Percentiles rank a stretch among this genome's conserved stretches.
Conservation (phyloP, 2,888 invertebrate genomes). For the Tuta absoluta region DNA sequence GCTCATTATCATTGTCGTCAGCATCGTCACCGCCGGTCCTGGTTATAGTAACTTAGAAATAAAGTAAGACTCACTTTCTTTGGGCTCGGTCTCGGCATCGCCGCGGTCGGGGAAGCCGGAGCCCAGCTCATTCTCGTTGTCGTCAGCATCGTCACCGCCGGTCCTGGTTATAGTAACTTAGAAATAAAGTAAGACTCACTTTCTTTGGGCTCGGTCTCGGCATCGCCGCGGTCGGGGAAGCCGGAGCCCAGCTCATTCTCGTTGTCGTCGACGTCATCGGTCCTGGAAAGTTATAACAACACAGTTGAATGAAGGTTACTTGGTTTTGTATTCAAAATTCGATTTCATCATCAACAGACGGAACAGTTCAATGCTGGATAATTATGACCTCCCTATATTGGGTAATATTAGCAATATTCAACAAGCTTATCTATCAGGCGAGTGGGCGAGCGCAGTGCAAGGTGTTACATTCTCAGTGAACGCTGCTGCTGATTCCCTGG, state of each 20-base stretch:
- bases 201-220: constrained; percentile 56
- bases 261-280: constrained; percentile 44
- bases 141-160: neutral
- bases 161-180: neutral
- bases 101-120: too few relatives aligned
- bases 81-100: too few relatives aligned
- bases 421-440: too few relatives aligned
- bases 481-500: too few relatives aligned
- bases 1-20: constrained; percentile 45
- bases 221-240: constrained; percentile 35
- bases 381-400: too few relatives aligned
- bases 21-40: constrained; percentile 48
- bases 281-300: constrained; percentile 46
- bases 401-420: too few relatives aligned
- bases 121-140: too few relatives aligned
- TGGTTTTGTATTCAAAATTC: neutral
- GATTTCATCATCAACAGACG: neutral
- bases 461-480: too few relatives aligned
- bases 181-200: constrained; percentile 48
- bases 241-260: constrained; percentile 52
- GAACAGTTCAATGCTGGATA: too few relatives aligned
- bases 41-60: too few relatives aligned
- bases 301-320: neutral
- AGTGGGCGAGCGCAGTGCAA: too few relatives aligned
- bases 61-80: too few relatives aligned